Percentiles rank a stretch among this genome's conserved stretches.
Evolutionary conservation across 2,888 invertebrate species (phyloP).

Genomic region (Polydrusus tereticollis): DNA sequence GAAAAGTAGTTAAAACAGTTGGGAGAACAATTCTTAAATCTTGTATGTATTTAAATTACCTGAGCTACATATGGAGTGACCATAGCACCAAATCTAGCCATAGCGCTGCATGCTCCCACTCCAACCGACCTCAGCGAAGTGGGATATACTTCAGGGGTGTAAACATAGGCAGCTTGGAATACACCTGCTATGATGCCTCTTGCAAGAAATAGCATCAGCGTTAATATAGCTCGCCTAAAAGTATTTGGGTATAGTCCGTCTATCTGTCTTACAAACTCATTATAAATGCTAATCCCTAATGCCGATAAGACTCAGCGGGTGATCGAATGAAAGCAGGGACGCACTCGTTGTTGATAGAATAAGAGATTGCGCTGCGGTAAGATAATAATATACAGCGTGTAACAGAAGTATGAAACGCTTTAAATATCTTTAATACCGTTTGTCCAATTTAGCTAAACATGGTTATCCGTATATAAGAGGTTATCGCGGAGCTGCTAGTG

Average conservation of each 20-base stretch:
- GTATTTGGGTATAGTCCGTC: neutral
- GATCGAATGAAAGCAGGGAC: no score
- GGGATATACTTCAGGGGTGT: constrained; percentile 96
- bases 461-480: no score
- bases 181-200: constrained; percentile 94
- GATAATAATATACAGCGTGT: no score
- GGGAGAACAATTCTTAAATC: neutral
- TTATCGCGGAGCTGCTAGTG: no score
- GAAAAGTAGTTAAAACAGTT: neutral
- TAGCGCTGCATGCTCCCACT: constrained; percentile 92
- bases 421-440: no score
- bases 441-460: no score
- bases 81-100: constrained; percentile 94
- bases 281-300: no score
- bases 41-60: constrained; percentile 67
- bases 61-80: constrained; percentile 94
- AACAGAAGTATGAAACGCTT: no score
- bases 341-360: no score
- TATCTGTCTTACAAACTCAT: no score
- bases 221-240: constrained; percentile 79
- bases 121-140: constrained; percentile 90
- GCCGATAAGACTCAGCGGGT: no score
- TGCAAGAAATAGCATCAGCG: constrained; percentile 87
- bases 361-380: no score
- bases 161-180: constrained; percentile 96